Evolutionary conservation across 2,888 invertebrate genomes (phyloP).

Genomic region (Stegana nigrithorax): DNA sequence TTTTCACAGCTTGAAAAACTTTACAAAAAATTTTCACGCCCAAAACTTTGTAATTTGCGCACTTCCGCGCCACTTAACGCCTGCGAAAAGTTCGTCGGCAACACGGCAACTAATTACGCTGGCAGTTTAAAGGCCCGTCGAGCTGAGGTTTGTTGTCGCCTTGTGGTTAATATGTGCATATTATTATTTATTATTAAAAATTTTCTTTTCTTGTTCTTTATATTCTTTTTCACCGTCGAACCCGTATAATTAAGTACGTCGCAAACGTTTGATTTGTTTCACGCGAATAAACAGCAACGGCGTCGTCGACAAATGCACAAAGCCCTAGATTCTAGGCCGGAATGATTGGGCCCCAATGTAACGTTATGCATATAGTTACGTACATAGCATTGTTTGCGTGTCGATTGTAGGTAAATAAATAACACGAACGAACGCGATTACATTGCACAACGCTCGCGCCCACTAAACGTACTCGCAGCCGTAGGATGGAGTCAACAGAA

Average conservation of each 20-base stretch:
- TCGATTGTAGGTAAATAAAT: conserved; percentile 59
- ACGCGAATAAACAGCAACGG: conserved; percentile 57
- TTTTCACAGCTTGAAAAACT: not conserved
- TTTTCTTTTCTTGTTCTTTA: no score
- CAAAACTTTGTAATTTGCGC: conserved; percentile 11
- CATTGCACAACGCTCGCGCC: no score
- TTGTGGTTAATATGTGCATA: not conserved
- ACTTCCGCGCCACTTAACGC: not conserved
- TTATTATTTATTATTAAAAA: no score
- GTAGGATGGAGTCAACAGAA: no score
- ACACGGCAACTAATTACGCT: not conserved
- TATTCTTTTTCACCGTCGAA: not conserved
- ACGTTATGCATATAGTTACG: not conserved
- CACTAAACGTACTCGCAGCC: no score
- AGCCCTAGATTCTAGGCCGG: conserved; percentile 15
- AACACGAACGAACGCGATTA: conserved; percentile 51
- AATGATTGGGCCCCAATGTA: not conserved
- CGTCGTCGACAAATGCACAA: conserved; percentile 8
- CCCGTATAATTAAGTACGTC: not conserved
- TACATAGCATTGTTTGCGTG: conserved; percentile 42
- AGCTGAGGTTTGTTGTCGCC: not conserved
- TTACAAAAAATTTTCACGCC: not conserved
- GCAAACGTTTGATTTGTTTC: conserved; percentile 47
- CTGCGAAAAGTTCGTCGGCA: not conserved
- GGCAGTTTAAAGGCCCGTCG: not conserved